Evolutionary conservation across 2,113 vertebrate genomes (phyloP).

Genomic region (Cepphus grylle): DNA sequence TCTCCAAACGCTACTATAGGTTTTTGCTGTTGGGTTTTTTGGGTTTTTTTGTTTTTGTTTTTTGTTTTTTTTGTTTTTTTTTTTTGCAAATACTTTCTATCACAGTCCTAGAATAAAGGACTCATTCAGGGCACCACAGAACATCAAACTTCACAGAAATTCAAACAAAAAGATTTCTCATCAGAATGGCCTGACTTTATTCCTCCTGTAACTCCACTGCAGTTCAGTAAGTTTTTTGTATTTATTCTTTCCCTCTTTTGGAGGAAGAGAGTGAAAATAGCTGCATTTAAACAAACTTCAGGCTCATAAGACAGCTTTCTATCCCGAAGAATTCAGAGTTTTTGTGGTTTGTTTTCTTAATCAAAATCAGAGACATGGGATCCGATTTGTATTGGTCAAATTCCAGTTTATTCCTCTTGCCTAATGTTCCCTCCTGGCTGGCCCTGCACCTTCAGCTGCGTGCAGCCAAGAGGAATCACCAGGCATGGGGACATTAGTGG

Average conservation of each 20-base stretch:
- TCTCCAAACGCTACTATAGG: not conserved
- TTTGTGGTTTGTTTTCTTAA: slow-evolving; percentile 4
- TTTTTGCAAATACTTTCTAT: not conserved
- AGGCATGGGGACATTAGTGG: not conserved
- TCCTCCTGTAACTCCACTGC: not conserved
- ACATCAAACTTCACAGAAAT: not conserved
- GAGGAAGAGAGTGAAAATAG: not conserved
- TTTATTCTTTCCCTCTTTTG: not conserved
- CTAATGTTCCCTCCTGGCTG: not conserved
- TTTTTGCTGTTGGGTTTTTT: not conserved
- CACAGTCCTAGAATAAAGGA: not conserved
- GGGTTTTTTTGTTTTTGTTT: too few species aligned
- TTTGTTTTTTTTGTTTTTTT: not conserved
- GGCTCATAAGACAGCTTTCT: not conserved
- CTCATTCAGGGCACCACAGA: not conserved
- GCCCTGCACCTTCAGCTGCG: not conserved
- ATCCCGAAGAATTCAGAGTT: not conserved
- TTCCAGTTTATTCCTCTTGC: not conserved
- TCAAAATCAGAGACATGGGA: not conserved
- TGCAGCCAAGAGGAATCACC: slow-evolving; percentile 29
- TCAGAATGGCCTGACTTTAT: not conserved
- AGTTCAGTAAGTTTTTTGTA: not conserved
- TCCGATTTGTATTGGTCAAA: slow-evolving; percentile 14
- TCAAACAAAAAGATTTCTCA: not conserved
- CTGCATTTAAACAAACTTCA: not conserved